Percentiles rank a stretch among this genome's conserved stretches.
These are phyloP conservation scores for Drosophila tripunctata DNA, from an alignment of 2,888 invertebrate species.

Conservation along the genomic window DNA sequence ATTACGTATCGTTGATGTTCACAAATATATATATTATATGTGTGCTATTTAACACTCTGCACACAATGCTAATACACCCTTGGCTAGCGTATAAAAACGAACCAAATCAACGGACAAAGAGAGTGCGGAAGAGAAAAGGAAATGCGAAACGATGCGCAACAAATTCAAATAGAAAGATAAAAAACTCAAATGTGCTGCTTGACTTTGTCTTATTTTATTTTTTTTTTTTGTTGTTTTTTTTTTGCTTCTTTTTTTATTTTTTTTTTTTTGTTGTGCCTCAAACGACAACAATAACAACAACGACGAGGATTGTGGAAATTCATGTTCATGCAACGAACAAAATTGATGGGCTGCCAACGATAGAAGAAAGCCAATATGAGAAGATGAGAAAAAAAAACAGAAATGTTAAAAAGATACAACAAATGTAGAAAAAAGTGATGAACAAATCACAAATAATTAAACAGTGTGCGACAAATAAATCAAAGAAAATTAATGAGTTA, in stretches of 20 bases:
- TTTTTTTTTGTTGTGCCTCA: constrained; percentile 2
- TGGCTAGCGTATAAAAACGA: too few species aligned
- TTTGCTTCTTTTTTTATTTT: too few species aligned
- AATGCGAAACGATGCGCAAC: constrained; percentile 72
- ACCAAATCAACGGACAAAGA: too few species aligned
- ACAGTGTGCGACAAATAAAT: constrained; percentile 1
- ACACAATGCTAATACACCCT: too few species aligned
- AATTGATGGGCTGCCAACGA: constrained; percentile 40
- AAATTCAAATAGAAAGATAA: constrained; percentile 71
- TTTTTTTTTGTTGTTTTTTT: constrained; percentile 6
- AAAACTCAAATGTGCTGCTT: constrained; percentile 60
- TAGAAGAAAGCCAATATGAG: constrained; percentile 3
- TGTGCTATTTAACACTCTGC: too few species aligned
- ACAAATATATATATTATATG: too few species aligned
- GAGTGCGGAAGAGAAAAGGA: constrained; percentile 22
- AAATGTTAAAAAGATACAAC: neutral
- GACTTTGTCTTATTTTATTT: constrained; percentile 32
- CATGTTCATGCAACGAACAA: constrained; percentile 47
- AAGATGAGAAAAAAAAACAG: neutral
- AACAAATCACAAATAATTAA: constrained; percentile 15
- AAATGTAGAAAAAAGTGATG: neutral
- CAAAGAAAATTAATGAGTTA: constrained; percentile 7
- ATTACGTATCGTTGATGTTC: too few species aligned
- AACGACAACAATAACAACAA: constrained; percentile 37
- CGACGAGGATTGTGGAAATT: constrained; percentile 59